A percentile compares a stretch with the other conserved stretches of the same genome.
Conservation (phyloP, 2,888 invertebrate species). For the Muschampia plurimacula region DNA sequence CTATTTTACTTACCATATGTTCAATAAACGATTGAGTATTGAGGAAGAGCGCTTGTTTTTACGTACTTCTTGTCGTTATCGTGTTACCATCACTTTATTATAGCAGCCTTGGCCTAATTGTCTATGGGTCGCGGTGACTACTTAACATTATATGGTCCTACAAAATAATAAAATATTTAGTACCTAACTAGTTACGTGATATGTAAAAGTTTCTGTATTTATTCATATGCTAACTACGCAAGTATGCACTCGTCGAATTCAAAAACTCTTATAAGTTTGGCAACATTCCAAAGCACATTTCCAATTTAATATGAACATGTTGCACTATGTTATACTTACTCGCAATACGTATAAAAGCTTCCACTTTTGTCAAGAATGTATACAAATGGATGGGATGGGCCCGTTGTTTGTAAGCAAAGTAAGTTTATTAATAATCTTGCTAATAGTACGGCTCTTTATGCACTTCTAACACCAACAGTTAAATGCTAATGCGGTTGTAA, state of each 20-base stretch:
- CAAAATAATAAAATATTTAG: no score
- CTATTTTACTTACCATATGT: no score
- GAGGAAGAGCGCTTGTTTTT: no score
- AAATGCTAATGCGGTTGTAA: no score
- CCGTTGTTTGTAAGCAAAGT: not conserved
- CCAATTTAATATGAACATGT: conserved; percentile 1
- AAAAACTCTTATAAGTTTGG: not conserved
- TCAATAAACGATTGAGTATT: no score
- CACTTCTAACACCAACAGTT: no score
- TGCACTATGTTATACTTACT: not conserved
- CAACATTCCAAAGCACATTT: not conserved
- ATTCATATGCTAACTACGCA: not conserved
- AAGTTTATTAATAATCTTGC: not conserved
- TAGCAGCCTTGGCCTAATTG: no score
- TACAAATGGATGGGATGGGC: not conserved
- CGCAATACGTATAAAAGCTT: not conserved
- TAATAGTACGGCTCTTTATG: not conserved
- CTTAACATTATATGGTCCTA: no score
- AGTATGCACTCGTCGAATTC: not conserved
- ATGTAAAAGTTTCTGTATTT: not conserved
- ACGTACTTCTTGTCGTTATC: no score
- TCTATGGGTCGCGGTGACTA: no score
- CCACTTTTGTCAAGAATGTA: not conserved
- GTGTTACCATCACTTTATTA: no score
- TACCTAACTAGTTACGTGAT: no score